Base-by-base conservation (phyloP, 2,888 invertebrate genomes). In the Antheraea yamamai region DNA sequence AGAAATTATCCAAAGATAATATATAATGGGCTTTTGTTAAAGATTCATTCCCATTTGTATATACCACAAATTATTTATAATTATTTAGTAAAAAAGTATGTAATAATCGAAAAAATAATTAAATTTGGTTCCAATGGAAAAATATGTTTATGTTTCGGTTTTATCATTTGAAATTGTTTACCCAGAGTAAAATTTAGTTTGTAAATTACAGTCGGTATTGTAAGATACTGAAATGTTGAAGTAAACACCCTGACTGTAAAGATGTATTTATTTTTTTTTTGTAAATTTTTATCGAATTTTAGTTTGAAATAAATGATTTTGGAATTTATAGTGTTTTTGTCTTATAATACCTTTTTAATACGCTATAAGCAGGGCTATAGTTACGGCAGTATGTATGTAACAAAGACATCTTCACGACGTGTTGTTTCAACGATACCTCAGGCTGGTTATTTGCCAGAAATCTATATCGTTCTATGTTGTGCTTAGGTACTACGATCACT, bases 21-120 rank as follows among this genome's bases (percentile, higher is more conserved):
- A 20, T 55, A 20, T 55, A 55, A 66, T 66, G 30, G 30, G 26
- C 30, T 26, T 16, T 66, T 70, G 72, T 51, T 64, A 76, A 73
- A 74, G 85, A 85, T 88, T 88, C 89, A 88, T 87, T 87, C 85
- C 87, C 87, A 82, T 79, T 66, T 87, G 88, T 89, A 88, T 7
- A 92, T 92, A 92, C 91, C 91, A 92, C 88, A 82, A 85, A 83
- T 83, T 84, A 84, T 87, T 85, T 85, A 83, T 83, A 84, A 73
- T 84, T 80, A 81, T 81, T 80, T 80, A 80, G 70, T 79, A 72
- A 78, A 77, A 79, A 78, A 79, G 77, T 76, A 71, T 20, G 3
- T 70, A 70, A 70, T 70, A n/a, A 18, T 64, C 26, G 3, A 16
- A 16, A 26, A 66, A 30, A 16, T 30, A 1, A n/a, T 66, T 16